Base-by-base conservation (phyloP, 2,797 vertebrate species). In the Prionace glauca region DNA sequence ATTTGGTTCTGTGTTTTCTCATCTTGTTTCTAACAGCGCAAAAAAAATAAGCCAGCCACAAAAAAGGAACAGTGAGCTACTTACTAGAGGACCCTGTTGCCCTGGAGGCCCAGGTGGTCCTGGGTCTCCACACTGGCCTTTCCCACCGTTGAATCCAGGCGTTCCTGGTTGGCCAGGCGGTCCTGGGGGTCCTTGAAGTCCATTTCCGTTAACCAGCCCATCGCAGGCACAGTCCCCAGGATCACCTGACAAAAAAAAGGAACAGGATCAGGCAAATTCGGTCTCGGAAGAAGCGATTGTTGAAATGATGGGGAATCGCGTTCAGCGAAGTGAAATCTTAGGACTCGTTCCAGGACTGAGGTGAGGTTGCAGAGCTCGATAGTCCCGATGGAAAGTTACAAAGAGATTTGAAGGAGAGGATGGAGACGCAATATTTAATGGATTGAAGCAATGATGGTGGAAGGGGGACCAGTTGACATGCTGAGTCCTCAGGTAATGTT, bases 161-260 rank as follows among this genome's bases (percentile, higher is more conserved):
- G 62, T 96, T 81, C 99, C 99, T 0, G 96, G 95, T 7, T 90
- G 95, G 90, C 99, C 99, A 91, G 97, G 97, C 0, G 41, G 81
- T 71, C 99, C 99, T 67, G 97, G 96, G 60, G 95, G 77, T 45
- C 99, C 99, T 29, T 97, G 97, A 12, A 32, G 50, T 96, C 99
- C 99, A 96, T 96, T 92, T 96, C 96, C 96, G 79, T 96, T 95
- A 77, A 96, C 41, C 96, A 97, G 97, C 96, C 97, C 97, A 95
- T 97, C 97, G 96, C 98, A 98, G 96, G 97, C 97, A 97, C 98
- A 98, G 95, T 97, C 97, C 20, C 98, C 98, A 16, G 96, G 96
- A 69, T 97, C 97, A 60, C 98, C 98, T 98, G 96, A 77, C 22
- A 56, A 96, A 96, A 96, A 96, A 96, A 96, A 45, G 24, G 74